Conservation (phyloP, 1,140 invertebrate species). For the Lordiphosa collinella region DNA sequence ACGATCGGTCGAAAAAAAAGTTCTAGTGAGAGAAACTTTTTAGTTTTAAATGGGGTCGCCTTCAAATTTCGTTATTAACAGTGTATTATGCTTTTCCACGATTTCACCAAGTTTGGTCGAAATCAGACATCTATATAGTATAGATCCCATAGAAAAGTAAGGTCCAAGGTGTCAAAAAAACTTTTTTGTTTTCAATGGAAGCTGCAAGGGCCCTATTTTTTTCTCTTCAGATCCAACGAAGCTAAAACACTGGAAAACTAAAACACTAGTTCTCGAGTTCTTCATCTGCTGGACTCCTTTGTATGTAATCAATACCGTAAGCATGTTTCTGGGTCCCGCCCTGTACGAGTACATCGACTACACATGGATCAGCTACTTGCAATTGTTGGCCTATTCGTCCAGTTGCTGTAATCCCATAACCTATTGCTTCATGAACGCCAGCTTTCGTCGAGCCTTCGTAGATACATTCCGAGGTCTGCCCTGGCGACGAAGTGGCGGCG, state of each 20-base stretch:
- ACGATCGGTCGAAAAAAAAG: no score
- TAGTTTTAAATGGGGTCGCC: no score
- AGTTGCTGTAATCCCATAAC: constrained; percentile 96
- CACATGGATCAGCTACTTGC: constrained; percentile 88
- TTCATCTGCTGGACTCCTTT: constrained; percentile 96
- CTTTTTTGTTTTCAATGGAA: no score
- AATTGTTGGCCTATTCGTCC: constrained; percentile 91
- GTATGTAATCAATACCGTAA: constrained; percentile 90
- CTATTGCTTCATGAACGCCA: constrained; percentile 96
- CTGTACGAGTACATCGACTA: constrained; percentile 87
- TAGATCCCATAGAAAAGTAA: no score
- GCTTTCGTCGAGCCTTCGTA: constrained; percentile 87
- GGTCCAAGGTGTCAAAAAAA: no score
- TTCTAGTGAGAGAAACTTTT: no score
- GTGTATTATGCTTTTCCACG: no score
- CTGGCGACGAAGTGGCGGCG: constrained; percentile 25
- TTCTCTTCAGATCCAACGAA: constrained; percentile 76
- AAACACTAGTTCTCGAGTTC: constrained; percentile 91
- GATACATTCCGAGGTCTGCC: constrained; percentile 73
- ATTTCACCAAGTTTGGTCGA: no score
- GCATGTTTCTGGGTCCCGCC: constrained; percentile 85
- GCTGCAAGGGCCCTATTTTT: no score
- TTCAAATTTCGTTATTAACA: no score
- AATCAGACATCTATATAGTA: no score
- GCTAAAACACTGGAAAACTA: constrained; percentile 80